A percentile compares a stretch with the other conserved stretches of the same genome.
phyloP scores from a whole-genome alignment of 2,113 vertebrate genomes.

The Danionella cerebrum region DNA sequence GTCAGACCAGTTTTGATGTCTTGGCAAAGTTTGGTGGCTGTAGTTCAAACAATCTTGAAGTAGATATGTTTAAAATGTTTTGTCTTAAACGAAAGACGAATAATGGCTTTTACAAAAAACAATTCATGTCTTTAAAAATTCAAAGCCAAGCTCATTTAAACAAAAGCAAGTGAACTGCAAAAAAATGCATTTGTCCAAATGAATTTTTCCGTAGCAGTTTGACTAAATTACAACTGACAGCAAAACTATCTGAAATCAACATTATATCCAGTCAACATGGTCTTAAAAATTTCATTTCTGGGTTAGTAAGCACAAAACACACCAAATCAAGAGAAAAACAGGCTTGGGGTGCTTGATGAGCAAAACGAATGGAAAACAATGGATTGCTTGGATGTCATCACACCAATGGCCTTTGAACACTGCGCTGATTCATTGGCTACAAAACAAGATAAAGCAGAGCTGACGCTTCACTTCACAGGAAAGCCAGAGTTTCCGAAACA shows the following conservation, averaged over 20 bases:
- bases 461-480: background rate
- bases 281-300: background rate
- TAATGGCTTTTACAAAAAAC: no score
- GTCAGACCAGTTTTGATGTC: no score
- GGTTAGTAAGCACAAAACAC: background rate
- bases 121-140: no score
- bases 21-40: no score
- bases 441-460: constrained; percentile 16
- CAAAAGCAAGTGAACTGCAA: no score
- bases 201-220: no score
- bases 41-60: no score
- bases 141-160: no score
- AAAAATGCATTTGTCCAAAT: no score
- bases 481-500: background rate
- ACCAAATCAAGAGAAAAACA: constrained; percentile 2
- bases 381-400: background rate
- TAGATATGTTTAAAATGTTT: no score
- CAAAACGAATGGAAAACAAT: constrained; percentile 23
- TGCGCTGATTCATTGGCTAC: constrained; percentile 5
- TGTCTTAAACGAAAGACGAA: no score
- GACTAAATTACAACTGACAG: background rate
- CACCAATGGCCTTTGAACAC: constrained; percentile 6
- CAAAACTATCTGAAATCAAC: background rate
- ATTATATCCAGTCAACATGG: background rate
- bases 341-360: background rate